phyloP scores from a whole-genome alignment of 2,113 vertebrate species.

The Cochlearius cochlearius region DNA sequence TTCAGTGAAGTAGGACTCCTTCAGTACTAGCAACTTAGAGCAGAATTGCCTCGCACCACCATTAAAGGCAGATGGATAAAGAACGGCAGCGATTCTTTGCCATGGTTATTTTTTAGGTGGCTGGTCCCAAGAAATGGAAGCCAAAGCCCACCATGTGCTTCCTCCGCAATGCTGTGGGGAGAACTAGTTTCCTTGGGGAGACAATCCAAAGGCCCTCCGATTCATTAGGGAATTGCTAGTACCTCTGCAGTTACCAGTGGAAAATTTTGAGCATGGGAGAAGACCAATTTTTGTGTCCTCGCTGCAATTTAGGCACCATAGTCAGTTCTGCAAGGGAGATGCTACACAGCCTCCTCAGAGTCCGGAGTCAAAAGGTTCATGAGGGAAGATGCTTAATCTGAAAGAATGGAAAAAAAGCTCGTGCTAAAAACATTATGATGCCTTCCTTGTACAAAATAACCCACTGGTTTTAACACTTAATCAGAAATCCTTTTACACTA shows the following conservation, averaged over 20 bases:
- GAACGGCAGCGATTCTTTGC: background rate
- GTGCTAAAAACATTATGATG: background rate
- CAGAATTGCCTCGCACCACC: background rate
- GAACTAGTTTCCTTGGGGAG: background rate
- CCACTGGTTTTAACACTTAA: background rate
- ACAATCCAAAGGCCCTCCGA: background rate
- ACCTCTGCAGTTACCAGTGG: background rate
- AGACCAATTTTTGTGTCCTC: background rate
- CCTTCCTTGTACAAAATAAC: background rate
- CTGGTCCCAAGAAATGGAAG: background rate
- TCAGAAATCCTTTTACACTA: background rate
- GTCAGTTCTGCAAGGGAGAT: background rate
- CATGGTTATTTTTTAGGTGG: background rate
- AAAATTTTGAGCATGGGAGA: background rate
- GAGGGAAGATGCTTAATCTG: background rate
- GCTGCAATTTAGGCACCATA: background rate
- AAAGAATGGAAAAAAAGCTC: background rate
- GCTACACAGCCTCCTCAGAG: background rate
- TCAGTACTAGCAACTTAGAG: background rate
- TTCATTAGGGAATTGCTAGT: background rate
- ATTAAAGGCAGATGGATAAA: slow-evolving; percentile 11
- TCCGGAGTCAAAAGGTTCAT: background rate
- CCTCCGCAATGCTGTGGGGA: background rate
- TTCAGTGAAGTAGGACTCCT: background rate
- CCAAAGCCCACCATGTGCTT: background rate